Base-by-base conservation (phyloP, 2,113 vertebrate species). In the Tympanuchus pallidicinctus region DNA sequence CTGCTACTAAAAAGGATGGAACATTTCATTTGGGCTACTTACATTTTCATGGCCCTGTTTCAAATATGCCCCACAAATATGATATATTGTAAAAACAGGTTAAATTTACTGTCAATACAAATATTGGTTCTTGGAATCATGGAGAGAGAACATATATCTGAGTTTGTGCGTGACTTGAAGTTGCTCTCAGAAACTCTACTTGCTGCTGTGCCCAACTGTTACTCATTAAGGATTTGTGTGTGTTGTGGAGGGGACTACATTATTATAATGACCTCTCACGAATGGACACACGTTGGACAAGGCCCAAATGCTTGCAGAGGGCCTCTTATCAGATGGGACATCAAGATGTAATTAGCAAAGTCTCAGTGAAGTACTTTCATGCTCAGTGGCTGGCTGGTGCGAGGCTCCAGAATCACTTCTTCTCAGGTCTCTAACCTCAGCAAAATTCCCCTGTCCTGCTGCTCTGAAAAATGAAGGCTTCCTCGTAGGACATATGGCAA, bases 401-500 rank as follows among this genome's bases (percentile, higher is more conserved):
- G 65, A 83, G 8, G 22, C 13, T 77, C 32, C 54, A 48, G 24
- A 52, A 36, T 27, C 17, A 16, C 25, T 50, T 85, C 43, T 17
- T 47, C 56, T 48, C 40, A 42, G 60, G 11, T 77, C 48, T 52
- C 28, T 1, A 3, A 75, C 28, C 4, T 36, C 20, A 77, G 45
- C 32, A 74, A 40, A 64, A 11, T 59, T 59, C 8, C 25, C n/a
- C 13, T 57, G 2, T 48, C 42, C 61, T 36, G 36, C 40, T 90
- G 63, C 79, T 52, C 75, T 43, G 52, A 50, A 47, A 38, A 85
- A 48, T 0, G 0, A 82, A 75, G 38, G 34, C 28, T 75, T 38
- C 45, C 19, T 28, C 43, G 27, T 11, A 34, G 40, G 40, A 28
- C 32, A 73, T 34, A 34, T 0, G 0, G 30, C 67, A 85, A 42